phyloP scores from a whole-genome alignment of 2,797 vertebrate genomes.

The Sarcophilus harrisii region DNA sequence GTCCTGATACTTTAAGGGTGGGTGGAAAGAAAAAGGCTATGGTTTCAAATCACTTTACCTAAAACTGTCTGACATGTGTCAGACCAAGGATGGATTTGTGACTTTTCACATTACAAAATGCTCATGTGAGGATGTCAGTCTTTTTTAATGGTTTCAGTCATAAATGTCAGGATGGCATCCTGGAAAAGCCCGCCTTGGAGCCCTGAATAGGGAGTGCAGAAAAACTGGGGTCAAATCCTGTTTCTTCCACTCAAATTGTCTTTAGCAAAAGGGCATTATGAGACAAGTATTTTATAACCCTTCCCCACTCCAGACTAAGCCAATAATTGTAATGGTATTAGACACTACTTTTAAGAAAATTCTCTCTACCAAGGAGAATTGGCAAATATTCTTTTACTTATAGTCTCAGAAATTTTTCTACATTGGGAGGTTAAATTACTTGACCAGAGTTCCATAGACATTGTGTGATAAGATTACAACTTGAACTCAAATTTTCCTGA shows the following conservation, averaged over 20 bases:
- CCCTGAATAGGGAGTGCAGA: neutral
- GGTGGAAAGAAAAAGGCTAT: neutral
- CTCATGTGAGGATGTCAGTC: slow-evolving; percentile 49
- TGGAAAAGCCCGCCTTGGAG: neutral
- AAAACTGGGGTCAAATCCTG: neutral
- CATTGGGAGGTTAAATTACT: neutral
- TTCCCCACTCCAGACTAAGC: neutral
- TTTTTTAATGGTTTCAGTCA: slow-evolving; percentile 55
- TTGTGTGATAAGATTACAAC: neutral
- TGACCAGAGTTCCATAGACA: neutral
- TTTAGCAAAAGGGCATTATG: neutral
- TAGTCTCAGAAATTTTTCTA: neutral
- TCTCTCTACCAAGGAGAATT: neutral
- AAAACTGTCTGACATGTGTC: slow-evolving; percentile 53
- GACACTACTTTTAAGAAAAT: neutral
- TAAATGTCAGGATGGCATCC: neutral
- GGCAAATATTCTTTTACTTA: neutral
- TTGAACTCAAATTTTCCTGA: neutral
- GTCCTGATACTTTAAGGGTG: neutral
- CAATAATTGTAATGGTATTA: neutral
- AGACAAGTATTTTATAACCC: neutral
- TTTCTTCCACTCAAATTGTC: neutral
- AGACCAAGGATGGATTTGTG: slow-evolving; percentile 56
- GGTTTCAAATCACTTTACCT: slow-evolving; percentile 39
- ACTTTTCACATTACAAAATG: slow-evolving; percentile 49